Evolutionary conservation across 2,113 vertebrate species (phyloP).

Genomic region (Australoheros scitulus): DNA sequence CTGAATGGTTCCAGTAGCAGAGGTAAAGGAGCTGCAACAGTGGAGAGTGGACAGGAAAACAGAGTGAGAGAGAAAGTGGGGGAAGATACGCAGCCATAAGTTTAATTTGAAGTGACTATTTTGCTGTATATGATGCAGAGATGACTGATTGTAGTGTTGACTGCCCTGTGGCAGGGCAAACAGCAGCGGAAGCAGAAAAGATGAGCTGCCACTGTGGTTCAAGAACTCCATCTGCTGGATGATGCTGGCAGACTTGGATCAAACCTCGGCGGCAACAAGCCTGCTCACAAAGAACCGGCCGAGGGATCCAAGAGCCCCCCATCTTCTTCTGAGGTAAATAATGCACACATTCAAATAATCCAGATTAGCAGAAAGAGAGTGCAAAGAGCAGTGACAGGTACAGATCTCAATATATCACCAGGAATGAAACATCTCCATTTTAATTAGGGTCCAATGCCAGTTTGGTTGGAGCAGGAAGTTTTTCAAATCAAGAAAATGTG

Average conservation of each 20-base stretch:
- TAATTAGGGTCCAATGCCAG: too few relatives aligned
- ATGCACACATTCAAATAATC: neutral
- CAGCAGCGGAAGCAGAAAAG: neutral
- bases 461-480: too few relatives aligned
- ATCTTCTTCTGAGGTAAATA: neutral
- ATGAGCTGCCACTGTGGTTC: neutral
- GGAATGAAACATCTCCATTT: too few relatives aligned
- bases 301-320: too few relatives aligned
- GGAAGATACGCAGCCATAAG: neutral
- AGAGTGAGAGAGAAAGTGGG: neutral
- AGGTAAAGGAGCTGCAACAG: neutral
- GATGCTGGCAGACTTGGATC: conserved; percentile 14
- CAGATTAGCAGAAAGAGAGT: neutral
- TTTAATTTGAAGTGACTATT: neutral
- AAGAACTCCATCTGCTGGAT: conserved; percentile 71
- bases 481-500: too few relatives aligned
- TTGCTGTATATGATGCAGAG: neutral
- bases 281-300: too few relatives aligned
- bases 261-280: neutral
- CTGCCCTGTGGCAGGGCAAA: neutral
- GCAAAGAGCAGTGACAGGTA: neutral
- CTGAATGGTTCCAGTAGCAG: neutral
- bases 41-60: neutral
- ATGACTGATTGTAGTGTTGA: neutral
- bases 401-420: too few relatives aligned